Conservation (phyloP, 37 sponge, comb jelly and placozoan genomes). For the Chondrilla cf. caribensis region DNA sequence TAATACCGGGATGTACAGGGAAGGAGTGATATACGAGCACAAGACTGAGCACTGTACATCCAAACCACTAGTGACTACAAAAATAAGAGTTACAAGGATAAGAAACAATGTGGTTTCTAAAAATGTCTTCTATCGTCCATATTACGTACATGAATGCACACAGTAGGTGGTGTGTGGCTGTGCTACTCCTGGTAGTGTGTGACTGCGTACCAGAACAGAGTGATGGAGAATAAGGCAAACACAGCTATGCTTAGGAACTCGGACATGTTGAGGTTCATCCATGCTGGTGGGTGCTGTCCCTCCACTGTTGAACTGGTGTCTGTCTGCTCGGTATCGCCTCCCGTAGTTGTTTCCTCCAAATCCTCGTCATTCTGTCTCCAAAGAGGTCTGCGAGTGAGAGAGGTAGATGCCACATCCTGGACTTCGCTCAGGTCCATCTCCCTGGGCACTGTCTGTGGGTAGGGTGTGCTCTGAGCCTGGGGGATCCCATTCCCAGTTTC, state of each 20-base stretch:
- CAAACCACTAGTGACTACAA: no score
- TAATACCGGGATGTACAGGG: no score
- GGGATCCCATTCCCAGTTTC: neutral
- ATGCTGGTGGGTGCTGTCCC: neutral
- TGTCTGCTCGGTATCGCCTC: neutral
- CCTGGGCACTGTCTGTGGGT: neutral
- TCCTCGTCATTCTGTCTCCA: neutral
- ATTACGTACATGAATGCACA: no score
- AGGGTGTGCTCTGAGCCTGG: conserved; percentile 1
- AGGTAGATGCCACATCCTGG: neutral
- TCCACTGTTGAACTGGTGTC: neutral
- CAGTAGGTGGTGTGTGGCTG: no score
- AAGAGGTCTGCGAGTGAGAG: conserved; percentile 1
- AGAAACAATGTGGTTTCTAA: no score
- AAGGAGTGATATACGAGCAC: no score
- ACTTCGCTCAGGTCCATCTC: neutral
- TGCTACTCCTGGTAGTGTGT: neutral
- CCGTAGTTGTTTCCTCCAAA: neutral
- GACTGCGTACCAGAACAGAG: neutral
- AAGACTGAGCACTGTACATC: no score
- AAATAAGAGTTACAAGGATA: no score
- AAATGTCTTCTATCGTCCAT: no score
- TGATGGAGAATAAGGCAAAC: neutral
- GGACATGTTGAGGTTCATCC: neutral
- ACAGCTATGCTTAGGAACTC: neutral